phyloP scores from a whole-genome alignment of 2,113 vertebrate genomes.

The Menura novaehollandiae region DNA sequence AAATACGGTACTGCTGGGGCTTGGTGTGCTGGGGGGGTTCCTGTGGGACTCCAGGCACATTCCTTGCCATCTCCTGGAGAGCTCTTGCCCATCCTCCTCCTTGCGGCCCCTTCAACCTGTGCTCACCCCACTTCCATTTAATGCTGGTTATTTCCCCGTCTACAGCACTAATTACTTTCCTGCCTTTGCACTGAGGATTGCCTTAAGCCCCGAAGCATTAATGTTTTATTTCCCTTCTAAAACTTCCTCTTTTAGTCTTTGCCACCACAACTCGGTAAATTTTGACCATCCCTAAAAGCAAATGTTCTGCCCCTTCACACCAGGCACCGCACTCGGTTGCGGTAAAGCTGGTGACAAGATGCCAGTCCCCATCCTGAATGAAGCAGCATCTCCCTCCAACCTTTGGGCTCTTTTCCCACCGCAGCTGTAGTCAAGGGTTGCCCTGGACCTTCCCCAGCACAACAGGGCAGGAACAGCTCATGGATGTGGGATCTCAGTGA shows the following conservation, averaged over 20 bases:
- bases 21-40: not conserved
- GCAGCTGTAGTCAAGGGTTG: not conserved
- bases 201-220: not conserved
- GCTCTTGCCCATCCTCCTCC: not conserved
- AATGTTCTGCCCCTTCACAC: not conserved
- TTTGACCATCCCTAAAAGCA: not conserved
- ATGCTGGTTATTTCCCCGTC: not conserved
- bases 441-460: not conserved
- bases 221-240: not conserved
- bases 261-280: not conserved
- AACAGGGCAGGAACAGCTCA: not conserved
- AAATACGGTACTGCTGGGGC: not conserved
- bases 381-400: not conserved
- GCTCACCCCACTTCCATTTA: not conserved
- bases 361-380: fast-evolving
- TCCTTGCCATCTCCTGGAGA: not conserved
- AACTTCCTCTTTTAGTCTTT: constrained; percentile 25
- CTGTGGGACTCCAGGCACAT: not conserved
- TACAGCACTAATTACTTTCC: not conserved
- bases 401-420: not conserved
- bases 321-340: fast-evolving
- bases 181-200: not conserved
- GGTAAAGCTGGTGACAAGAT: not conserved
- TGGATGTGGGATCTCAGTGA: not conserved
- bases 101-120: fast-evolving